These are phyloP conservation scores for Carpatolechia fugitivella DNA, from an alignment of 2,888 invertebrate species.

Conservation along the genomic window DNA sequence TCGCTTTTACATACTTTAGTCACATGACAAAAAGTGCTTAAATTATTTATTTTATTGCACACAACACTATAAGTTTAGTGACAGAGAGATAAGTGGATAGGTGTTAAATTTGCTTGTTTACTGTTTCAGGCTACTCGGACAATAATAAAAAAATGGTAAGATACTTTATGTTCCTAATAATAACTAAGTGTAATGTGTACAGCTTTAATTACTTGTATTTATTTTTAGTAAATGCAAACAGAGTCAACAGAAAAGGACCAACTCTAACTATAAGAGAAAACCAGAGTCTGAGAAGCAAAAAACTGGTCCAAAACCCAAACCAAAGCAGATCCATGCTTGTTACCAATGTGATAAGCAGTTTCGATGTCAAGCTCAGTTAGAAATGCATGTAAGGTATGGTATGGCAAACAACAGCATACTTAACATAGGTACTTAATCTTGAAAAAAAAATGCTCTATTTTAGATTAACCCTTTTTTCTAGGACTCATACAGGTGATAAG, in stretches of 20 bases:
- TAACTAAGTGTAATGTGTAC: too few species aligned
- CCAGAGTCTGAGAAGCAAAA: constrained; percentile 78
- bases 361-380: constrained; percentile 80
- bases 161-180: background rate
- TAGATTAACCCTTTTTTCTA: constrained; percentile 38
- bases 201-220: background rate
- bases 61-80: too few species aligned
- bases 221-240: constrained; percentile 58
- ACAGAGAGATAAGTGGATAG: too few species aligned
- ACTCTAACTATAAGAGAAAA: constrained; percentile 76
- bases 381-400: constrained; percentile 77
- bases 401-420: too few species aligned
- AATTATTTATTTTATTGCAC: too few species aligned
- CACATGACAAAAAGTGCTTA: too few species aligned
- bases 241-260: constrained; percentile 43
- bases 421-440: too few species aligned
- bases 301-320: constrained; percentile 80
- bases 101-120: too few species aligned
- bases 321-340: constrained; percentile 77
- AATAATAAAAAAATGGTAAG: constrained; percentile 64
- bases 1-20: too few species aligned
- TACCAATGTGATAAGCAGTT: constrained; percentile 81
- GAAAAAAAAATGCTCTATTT: background rate
- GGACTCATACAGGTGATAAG: constrained; percentile 81
- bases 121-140: too few species aligned